These are phyloP conservation scores for Dasyurus viverrinus DNA, from an alignment of 2,113 vertebrate genomes.

Conservation along the genomic window DNA sequence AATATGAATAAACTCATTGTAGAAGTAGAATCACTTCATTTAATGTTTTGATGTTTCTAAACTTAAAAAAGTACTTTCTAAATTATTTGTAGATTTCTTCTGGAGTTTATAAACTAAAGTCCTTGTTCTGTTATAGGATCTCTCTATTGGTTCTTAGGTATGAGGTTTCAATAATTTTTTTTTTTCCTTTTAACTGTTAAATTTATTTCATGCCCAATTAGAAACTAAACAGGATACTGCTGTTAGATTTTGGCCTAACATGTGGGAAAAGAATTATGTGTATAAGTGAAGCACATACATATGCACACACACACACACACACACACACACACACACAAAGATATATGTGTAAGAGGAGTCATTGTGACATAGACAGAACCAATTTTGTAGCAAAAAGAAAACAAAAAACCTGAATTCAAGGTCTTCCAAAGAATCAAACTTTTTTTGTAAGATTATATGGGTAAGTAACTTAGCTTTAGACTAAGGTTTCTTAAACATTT, in stretches of 20 bases:
- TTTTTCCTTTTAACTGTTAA: not conserved
- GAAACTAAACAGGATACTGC: not conserved
- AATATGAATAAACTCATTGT: not conserved
- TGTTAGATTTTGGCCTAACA: not conserved
- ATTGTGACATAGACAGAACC: not conserved
- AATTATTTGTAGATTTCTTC: not conserved
- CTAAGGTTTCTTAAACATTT: too few species aligned
- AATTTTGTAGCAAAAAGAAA: not conserved
- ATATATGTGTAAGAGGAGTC: not conserved
- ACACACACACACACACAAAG: too few species aligned
- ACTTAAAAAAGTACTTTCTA: not conserved
- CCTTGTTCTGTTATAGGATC: not conserved
- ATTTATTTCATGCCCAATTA: not conserved
- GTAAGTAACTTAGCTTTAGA: not conserved
- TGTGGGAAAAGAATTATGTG: not conserved
- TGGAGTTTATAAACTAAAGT: not conserved
- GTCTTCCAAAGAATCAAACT: not conserved
- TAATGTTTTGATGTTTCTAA: conserved; percentile 6
- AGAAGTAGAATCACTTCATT: conserved; percentile 31
- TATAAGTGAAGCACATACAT: not conserved
- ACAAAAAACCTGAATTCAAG: not conserved
- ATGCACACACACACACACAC: too few species aligned
- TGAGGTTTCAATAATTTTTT: not conserved
- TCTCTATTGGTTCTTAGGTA: not conserved
- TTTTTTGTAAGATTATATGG: not conserved